Base-by-base conservation (phyloP, 1,140 invertebrate species). In the Lepidostoma basale region DNA sequence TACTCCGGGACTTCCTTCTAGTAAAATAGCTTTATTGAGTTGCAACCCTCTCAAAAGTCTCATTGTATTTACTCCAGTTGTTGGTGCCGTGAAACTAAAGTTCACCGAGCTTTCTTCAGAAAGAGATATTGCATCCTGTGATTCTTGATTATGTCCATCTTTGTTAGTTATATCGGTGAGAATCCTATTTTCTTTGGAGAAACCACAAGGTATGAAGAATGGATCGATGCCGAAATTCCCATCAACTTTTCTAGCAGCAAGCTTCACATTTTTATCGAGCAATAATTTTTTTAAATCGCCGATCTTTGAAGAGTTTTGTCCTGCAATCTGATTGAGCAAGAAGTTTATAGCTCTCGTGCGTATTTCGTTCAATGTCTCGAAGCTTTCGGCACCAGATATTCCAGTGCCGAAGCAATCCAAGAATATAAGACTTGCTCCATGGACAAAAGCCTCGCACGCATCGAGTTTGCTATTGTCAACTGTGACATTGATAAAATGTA, bases 1-100 rank as follows among this genome's bases (percentile, higher is more conserved):
- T 36, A 98, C 97, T 3, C 98, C 97, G 1, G 98, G 98, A 77
- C 94, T 96, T 12, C 98, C 98, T 86, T 99, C 98, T 25, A 99
- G 78, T 49, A 99, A 85, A 58, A 99, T 88, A 0, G 98, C 96
- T 77, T 97, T 96, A 44, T 88, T 88, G 59, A 99, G 80, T 65
- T 98, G 94, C 69, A 99, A 80, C 0, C 91, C 96, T 68, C 97
- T 85, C 23, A 99, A 78, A 18, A 99, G 75, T 74, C 95, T 86
- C 23, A 95, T 81, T 1, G 91, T 87, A 85, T 99, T 99, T 5
- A 85, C 78, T 64, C 87, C 87, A 1, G 95, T 94, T 5, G 93
- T 97, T 0, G 92, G 90, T 0, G 96, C 92, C 40, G 89, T 84
- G 71, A 97, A 93, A 1, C 87, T 86, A 76, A 94, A 95, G 45